phyloP scores from a whole-genome alignment of 2,113 vertebrate species.

The Steatornis caripensis region DNA sequence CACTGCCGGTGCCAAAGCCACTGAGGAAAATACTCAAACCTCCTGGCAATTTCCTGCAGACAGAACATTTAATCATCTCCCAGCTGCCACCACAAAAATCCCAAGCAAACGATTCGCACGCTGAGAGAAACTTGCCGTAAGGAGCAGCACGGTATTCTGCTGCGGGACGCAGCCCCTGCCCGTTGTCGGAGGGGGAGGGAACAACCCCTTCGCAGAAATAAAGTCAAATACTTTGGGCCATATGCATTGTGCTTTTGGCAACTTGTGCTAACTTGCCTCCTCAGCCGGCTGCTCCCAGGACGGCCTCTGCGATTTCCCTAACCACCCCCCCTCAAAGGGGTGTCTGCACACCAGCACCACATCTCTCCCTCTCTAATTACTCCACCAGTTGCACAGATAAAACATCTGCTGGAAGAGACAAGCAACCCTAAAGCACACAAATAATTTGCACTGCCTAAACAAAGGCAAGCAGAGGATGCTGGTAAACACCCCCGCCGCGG shows the following conservation, averaged over 20 bases:
- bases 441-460: constrained; percentile 60
- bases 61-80: constrained; percentile 72
- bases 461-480: constrained; percentile 48
- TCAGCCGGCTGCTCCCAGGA: constrained; percentile 7
- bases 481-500: neutral
- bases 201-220: constrained; percentile 27
- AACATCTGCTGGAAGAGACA: constrained; percentile 63
- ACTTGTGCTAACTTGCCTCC: constrained; percentile 26
- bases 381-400: constrained; percentile 55
- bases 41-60: constrained; percentile 67
- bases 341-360: neutral
- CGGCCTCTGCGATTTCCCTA: neutral
- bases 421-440: constrained; percentile 65
- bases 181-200: neutral
- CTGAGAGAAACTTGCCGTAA: constrained; percentile 1
- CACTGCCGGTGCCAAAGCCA: neutral
- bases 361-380: constrained; percentile 34
- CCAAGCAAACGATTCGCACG: constrained; percentile 47
- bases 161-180: neutral
- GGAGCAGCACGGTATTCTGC: constrained; percentile 18
- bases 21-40: constrained; percentile 63
- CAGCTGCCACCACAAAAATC: constrained; percentile 25
- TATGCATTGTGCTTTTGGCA: constrained; percentile 11
- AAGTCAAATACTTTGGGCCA: neutral
- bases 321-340: neutral